A percentile compares a stretch with the other conserved stretches of the same genome.
These are phyloP conservation scores for Parnassius smintheus DNA, from an alignment of 2,888 invertebrate species.

Conservation along the genomic window DNA sequence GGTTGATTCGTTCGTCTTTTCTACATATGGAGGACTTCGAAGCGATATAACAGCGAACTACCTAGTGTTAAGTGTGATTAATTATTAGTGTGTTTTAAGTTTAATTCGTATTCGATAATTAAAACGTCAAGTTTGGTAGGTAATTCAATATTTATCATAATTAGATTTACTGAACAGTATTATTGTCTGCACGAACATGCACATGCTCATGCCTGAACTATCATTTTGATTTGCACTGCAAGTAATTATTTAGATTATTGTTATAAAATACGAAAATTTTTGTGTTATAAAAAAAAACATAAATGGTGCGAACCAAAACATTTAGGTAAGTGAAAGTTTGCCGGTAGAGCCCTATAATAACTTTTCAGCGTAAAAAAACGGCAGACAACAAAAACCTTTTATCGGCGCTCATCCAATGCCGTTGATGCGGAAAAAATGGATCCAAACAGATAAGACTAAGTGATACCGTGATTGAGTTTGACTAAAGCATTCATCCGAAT, in stretches of 20 bases:
- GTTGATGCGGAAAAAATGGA: slow-evolving; percentile 48
- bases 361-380: slow-evolving; percentile 41
- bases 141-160: no score
- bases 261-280: not conserved
- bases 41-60: no score
- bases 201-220: no score
- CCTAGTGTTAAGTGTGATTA: no score
- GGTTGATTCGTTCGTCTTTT: no score
- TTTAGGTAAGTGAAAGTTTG: slow-evolving; percentile 27
- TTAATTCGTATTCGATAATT: no score
- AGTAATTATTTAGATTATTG: no score
- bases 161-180: not conserved
- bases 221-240: no score
- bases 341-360: slow-evolving; percentile 35
- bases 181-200: not conserved
- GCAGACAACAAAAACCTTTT: slow-evolving; percentile 63
- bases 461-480: slow-evolving; percentile 24
- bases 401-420: slow-evolving; percentile 49
- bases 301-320: slow-evolving; percentile 28
- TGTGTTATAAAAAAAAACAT: slow-evolving; percentile 12
- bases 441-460: slow-evolving; percentile 33
- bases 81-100: no score
- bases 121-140: no score
- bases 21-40: no score
- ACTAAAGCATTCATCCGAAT: slow-evolving; percentile 22